Percentiles rank a stretch among this genome's conserved stretches.
Evolutionary conservation across 2,888 invertebrate genomes (phyloP).

Genomic region (Meliscaeva auricollis): DNA sequence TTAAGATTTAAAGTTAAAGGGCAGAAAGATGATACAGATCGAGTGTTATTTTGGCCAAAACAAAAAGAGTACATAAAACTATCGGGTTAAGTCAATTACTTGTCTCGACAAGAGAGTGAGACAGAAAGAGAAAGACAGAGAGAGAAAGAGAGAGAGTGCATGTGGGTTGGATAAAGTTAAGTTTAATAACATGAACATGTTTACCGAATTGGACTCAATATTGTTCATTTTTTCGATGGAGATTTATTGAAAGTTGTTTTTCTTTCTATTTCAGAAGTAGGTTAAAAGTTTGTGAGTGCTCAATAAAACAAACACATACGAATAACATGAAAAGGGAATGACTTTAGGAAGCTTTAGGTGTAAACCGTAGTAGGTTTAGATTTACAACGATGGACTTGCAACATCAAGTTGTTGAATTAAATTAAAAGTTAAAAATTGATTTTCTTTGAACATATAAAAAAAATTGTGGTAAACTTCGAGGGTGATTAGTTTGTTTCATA

Average conservation of each 20-base stretch:
- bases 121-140: neutral
- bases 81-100: constrained; percentile 38
- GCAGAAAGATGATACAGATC: constrained; percentile 38
- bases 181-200: neutral
- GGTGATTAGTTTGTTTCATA: too few relatives aligned
- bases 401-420: too few relatives aligned
- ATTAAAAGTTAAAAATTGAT: too few relatives aligned
- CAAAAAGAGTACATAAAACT: constrained; percentile 24
- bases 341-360: neutral
- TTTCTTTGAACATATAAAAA: too few relatives aligned
- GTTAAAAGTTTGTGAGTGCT: neutral
- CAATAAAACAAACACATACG: neutral
- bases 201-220: neutral
- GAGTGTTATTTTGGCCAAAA: constrained; percentile 14
- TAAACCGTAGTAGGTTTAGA: too few relatives aligned
- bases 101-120: neutral
- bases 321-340: neutral
- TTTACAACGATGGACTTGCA: too few relatives aligned
- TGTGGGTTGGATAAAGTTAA: constrained; percentile 18
- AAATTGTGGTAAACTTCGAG: too few relatives aligned
- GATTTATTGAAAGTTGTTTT: neutral
- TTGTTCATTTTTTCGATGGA: neutral
- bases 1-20: constrained; percentile 10
- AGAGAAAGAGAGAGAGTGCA: neutral
- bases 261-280: neutral